Percentiles rank a stretch among this genome's conserved stretches.
Evolutionary conservation across 2,888 invertebrate species (phyloP).

Genomic region (Galeruca laticollis): DNA sequence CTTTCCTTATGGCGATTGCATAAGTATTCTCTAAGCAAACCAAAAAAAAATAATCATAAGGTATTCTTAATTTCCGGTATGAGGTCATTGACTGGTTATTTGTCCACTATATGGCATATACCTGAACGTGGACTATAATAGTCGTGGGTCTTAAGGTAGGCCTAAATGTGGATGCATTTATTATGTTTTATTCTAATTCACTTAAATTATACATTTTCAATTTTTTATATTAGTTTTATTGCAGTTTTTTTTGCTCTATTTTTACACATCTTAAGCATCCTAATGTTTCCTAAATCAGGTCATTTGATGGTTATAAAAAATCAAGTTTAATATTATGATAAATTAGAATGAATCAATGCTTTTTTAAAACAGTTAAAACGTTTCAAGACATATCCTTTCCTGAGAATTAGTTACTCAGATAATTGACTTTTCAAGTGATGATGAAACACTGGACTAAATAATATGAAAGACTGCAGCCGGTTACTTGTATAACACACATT

Average conservation of each 20-base stretch:
- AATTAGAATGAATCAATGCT: too few relatives aligned
- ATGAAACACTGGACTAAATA: neutral
- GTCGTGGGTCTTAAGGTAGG: slow-evolving; percentile 6
- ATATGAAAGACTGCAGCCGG: neutral
- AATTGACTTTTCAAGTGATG: too few relatives aligned
- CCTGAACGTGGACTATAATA: slow-evolving; percentile 32
- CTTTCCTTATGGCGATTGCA: slow-evolving; percentile 21
- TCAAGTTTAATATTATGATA: too few relatives aligned
- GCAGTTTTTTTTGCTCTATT: too few relatives aligned
- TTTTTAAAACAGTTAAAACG: too few relatives aligned
- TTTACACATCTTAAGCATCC: too few relatives aligned
- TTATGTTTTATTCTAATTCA: too few relatives aligned
- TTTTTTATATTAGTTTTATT: too few relatives aligned
- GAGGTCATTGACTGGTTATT: slow-evolving; percentile 46
- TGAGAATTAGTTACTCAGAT: too few relatives aligned
- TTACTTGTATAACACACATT: slow-evolving; percentile 23
- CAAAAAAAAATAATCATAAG: slow-evolving; percentile 44
- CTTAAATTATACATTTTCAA: neutral
- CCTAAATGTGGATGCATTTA: slow-evolving; percentile 1
- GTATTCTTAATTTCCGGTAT: slow-evolving; percentile 42
- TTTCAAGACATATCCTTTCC: too few relatives aligned
- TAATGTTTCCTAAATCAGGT: too few relatives aligned
- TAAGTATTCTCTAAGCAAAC: slow-evolving; percentile 28
- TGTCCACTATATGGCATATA: slow-evolving; percentile 37
- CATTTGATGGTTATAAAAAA: too few relatives aligned